phyloP scores from a whole-genome alignment of 1,140 invertebrate genomes.

The Bradysia coprophila region DNA sequence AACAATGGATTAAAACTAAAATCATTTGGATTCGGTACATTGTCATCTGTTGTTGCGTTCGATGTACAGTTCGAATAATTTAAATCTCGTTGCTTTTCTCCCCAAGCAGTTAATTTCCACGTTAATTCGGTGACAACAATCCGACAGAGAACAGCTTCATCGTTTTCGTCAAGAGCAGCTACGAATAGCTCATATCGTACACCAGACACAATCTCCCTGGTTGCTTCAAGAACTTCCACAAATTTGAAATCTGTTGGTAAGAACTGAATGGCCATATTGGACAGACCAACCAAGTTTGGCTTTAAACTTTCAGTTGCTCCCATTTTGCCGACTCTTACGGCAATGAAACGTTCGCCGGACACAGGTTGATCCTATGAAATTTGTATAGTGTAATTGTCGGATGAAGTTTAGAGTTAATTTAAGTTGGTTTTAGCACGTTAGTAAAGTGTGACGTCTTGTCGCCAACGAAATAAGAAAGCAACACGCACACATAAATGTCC shows the following conservation, averaged over 20 bases:
- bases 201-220: slow-evolving; percentile 18
- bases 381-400: neutral
- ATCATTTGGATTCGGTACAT: neutral
- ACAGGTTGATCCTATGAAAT: neutral
- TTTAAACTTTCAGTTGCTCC: slow-evolving; percentile 14
- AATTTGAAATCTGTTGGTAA: slow-evolving; percentile 19
- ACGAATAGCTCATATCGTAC: slow-evolving; percentile 19
- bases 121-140: slow-evolving; percentile 20
- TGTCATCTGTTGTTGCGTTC: neutral
- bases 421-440: neutral
- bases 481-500: neutral
- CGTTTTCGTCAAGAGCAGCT: slow-evolving; percentile 12
- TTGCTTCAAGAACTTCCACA: slow-evolving; percentile 19
- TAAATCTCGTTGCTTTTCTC: slow-evolving; percentile 18
- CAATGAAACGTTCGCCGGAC: slow-evolving; percentile 2
- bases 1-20: neutral
- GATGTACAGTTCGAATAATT: slow-evolving; percentile 15
- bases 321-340: neutral
- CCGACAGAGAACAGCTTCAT: slow-evolving; percentile 15
- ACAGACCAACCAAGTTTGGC: slow-evolving; percentile 20
- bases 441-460: neutral
- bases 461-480: neutral
- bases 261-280: slow-evolving; percentile 21
- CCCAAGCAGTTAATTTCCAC: slow-evolving; percentile 20
- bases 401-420: neutral